Evolutionary conservation across 2,113 vertebrate species (phyloP).

Genomic region (Paramormyrops kingsleyae): DNA sequence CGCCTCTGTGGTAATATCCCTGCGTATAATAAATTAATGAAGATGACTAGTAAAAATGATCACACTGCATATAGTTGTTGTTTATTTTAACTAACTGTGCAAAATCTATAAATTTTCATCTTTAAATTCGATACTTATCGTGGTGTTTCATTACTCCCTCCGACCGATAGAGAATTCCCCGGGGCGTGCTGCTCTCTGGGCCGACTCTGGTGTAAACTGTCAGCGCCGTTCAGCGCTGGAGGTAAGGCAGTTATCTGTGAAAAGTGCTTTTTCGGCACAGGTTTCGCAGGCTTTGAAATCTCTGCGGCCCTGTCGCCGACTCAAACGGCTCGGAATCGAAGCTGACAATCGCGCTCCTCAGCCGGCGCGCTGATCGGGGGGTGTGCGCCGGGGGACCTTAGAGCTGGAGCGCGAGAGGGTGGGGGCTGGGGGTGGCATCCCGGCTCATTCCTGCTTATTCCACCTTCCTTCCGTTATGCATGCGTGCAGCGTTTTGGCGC

Average conservation of each 20-base stretch:
- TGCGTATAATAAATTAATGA: not conserved
- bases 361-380: constrained; percentile 35
- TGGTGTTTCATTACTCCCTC: not conserved
- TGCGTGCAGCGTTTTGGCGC: constrained; percentile 10
- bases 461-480: not conserved
- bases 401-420: constrained; percentile 30
- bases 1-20: not conserved
- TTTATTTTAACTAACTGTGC: not conserved
- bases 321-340: constrained; percentile 23
- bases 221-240: not conserved
- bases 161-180: not conserved
- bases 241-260: constrained; percentile 9
- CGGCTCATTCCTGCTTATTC: not conserved
- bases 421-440: constrained; percentile 49
- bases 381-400: constrained; percentile 46
- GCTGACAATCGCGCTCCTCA: constrained; percentile 34
- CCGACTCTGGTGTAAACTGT: not conserved
- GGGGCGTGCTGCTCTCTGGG: not conserved
- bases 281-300: not conserved
- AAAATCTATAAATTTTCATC: not conserved
- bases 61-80: not conserved
- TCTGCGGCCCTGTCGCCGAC: not conserved
- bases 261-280: not conserved
- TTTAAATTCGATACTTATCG: not conserved
- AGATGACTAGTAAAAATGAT: not conserved